Conservation (phyloP, 2,888 invertebrate genomes). For the Phania funesta region DNA sequence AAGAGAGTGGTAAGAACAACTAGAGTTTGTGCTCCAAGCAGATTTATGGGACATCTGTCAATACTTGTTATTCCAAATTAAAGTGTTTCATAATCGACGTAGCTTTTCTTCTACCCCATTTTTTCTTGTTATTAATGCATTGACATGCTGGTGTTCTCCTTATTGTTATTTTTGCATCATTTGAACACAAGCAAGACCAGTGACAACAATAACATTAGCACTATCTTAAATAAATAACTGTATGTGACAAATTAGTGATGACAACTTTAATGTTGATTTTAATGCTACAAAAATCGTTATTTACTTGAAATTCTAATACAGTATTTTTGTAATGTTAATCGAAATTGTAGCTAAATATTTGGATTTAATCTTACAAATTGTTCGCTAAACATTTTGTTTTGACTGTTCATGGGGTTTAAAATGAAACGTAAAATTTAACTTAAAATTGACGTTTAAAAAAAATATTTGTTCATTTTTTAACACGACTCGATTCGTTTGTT, state of each 20-base stretch:
- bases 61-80: conserved; percentile 61
- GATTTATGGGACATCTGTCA: conserved; percentile 64
- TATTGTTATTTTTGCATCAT: conserved; percentile 20
- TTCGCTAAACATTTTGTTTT: neutral
- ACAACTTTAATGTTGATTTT: conserved; percentile 47
- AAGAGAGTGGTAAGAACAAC: neutral
- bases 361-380: conserved; percentile 1
- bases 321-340: conserved; percentile 9
- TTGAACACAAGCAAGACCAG: neutral
- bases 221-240: conserved; percentile 10
- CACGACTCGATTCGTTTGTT: neutral
- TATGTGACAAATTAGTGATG: conserved; percentile 49
- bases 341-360: neutral
- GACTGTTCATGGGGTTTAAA: neutral
- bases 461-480: neutral
- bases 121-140: conserved; percentile 3
- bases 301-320: neutral
- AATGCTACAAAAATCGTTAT: neutral
- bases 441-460: conserved; percentile 16
- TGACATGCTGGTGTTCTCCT: neutral
- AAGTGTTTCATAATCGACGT: conserved; percentile 27
- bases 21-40: conserved; percentile 54
- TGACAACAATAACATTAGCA: neutral
- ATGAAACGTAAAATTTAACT: neutral
- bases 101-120: too few relatives aligned